Base-by-base conservation (phyloP, 1,140 invertebrate genomes). In the Anoplophora glabripennis region DNA sequence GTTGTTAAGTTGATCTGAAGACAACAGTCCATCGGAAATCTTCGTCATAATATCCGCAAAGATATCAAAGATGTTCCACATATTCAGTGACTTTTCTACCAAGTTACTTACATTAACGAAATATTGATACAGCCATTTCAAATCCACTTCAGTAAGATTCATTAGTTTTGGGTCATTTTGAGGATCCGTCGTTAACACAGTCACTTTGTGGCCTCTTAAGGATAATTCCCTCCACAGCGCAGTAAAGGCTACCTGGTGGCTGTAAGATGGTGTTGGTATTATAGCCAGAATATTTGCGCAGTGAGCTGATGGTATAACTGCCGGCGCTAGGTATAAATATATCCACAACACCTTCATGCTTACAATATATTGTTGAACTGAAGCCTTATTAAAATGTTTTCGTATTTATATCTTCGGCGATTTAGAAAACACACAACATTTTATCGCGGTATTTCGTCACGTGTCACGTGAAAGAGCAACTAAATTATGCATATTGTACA, bases 281-380 rank as follows among this genome's bases (percentile, higher is more conserved):
- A 81, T 62, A 1, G 74, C 78, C 12, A 86, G 65, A 54, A 86
- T 84, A 54, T 65, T 75, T 36, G 75, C 74, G 5, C 21, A 3
- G 3, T 3, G 21, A 28, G 3, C 2, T 28, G 21, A 28, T 5
- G 21, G 21, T 5, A 28, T 2, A 28, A 28, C 5, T 2, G 5
- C 5, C 21, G 5, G 3, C 21, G 21, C 2, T 3, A 28, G 21
- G 5, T 3, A 3, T 28, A 28, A 28, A 28, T 28, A 28, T 5
- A 28, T 5, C 21, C 21, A 5, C 5, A 28, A 28, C 21, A 28
- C 21, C 2, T 3, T 2, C 21, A 28, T 28, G 21, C 21, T 28
- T 28, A 28, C 21, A 28, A 28, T 28, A 28, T 28, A 28, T 28
- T 28, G 2, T 28, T 3, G 5, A 5, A 28, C 21, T 28, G 5